phyloP scores from a whole-genome alignment of 2,888 invertebrate species.

The Chrysolina haemoptera region DNA sequence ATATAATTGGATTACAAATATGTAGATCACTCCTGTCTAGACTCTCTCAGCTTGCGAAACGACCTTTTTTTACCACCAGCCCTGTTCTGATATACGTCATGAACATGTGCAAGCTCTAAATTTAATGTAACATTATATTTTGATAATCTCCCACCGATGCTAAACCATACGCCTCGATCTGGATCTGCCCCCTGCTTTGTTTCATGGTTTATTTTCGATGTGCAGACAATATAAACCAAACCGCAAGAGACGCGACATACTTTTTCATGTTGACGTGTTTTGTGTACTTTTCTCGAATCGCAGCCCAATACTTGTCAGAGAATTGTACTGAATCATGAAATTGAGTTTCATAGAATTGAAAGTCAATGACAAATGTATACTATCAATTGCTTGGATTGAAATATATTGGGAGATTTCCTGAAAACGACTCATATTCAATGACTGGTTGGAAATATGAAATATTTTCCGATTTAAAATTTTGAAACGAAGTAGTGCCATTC shows the following conservation, averaged over 20 bases:
- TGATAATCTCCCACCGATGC: constrained; percentile 63
- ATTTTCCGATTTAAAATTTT: no score
- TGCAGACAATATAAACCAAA: constrained; percentile 34
- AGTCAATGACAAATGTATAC: no score
- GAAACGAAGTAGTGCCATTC: no score
- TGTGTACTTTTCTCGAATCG: background rate
- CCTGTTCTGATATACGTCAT: constrained; percentile 17
- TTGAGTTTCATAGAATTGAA: background rate
- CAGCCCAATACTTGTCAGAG: background rate
- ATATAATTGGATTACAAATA: no score
- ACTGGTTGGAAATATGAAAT: no score
- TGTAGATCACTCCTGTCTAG: background rate
- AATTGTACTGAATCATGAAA: background rate
- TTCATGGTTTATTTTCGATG: constrained; percentile 55
- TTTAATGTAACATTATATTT: constrained; percentile 61
- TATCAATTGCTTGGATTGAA: no score
- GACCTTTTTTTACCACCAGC: constrained; percentile 31
- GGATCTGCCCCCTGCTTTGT: constrained; percentile 55
- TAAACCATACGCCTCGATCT: constrained; percentile 44
- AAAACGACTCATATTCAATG: no score
- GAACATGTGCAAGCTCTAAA: constrained; percentile 29
- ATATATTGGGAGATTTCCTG: no score
- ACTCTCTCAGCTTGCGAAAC: constrained; percentile 26
- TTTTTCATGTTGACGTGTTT: constrained; percentile 10
- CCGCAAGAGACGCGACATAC: constrained; percentile 24